Evolutionary conservation across 2,888 invertebrate species (phyloP), one percentile per base, ranked within the genome.

Genomic region (Euproctis similis): DNA sequence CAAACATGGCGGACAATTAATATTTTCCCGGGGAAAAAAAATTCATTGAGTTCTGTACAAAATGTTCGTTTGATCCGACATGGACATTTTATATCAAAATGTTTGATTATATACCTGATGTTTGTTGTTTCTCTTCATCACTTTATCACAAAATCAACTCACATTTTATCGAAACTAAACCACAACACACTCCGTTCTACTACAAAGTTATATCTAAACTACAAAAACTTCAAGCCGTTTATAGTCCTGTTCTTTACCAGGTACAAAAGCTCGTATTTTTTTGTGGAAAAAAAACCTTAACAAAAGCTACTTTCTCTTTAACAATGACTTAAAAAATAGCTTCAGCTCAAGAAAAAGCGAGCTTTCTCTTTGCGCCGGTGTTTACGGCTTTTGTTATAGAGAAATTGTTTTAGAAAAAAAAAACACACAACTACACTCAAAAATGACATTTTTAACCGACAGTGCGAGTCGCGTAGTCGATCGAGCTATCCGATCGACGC

Each of bases 401-500:
- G n/a, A n/a, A n/a, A 58, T 58, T 45, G 53, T 51, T 48, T 30
- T 31, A 39, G 33, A 36, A 53, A 46, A 41, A 46, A 46, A 50
- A 48, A 31, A 41, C 41, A 31, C 30, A 28, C 30, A 12, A 36
- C 22, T 34, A n/a, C 33, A 43, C 44, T 47, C 30, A 26, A 42
- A 49, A 56, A 52, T 52, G 46, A 48, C n/a, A n/a, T n/a, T 42
- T 51, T 61, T 58, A 53, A 57, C 57, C 59, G 39, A 59, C 61
- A 72, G 70, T 75, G 50, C 59, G 53, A 39, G 50, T 52, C 46
- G 61, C 60, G 62, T 65, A 54, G 59, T 61, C 64, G 62, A 58
- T 69, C 65, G 66, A 75, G 70, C 75, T 80, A 77, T 78, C 82
- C 82, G 80, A 76, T 70, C 78, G 63, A 63, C 66, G 59, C 71